Evolutionary conservation across 2,797 vertebrate genomes (phyloP).

Genomic region (Hydrophis major): DNA sequence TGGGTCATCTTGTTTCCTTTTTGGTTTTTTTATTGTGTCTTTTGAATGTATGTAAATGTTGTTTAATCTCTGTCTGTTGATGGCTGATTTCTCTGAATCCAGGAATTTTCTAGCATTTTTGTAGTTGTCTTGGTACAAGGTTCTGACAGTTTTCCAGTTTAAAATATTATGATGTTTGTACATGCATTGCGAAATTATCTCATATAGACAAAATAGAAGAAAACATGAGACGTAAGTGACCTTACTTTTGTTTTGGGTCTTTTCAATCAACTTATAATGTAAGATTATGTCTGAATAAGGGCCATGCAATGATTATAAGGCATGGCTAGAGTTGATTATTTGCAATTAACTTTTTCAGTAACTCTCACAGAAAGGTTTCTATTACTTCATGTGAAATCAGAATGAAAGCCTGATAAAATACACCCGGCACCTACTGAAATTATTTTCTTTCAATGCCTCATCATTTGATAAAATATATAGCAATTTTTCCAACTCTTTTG

Average conservation of each 20-base stretch:
- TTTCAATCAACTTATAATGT: background rate
- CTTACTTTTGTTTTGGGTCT: background rate
- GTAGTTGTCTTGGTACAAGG: background rate
- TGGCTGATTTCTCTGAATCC: background rate
- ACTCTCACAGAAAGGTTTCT: slow-evolving; percentile 21
- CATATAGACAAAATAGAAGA: background rate
- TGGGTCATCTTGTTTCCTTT: background rate
- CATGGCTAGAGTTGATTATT: background rate
- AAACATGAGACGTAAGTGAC: background rate
- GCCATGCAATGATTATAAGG: background rate
- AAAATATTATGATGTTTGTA: background rate
- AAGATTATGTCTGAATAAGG: background rate
- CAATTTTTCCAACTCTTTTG: slow-evolving; percentile 29
- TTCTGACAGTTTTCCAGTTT: background rate
- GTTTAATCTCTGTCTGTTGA: background rate
- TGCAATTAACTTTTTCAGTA: slow-evolving; percentile 9
- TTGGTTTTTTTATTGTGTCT: too few species aligned
- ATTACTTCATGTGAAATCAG: slow-evolving; percentile 9
- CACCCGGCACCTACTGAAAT: background rate
- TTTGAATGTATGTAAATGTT: too few species aligned
- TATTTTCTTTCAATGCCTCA: background rate
- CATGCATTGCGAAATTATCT: background rate
- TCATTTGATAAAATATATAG: slow-evolving; percentile 19
- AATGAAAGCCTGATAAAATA: slow-evolving; percentile 11
- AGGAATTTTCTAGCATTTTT: background rate